phyloP scores from a whole-genome alignment of 1,140 invertebrate species.

The Sipha flava region DNA sequence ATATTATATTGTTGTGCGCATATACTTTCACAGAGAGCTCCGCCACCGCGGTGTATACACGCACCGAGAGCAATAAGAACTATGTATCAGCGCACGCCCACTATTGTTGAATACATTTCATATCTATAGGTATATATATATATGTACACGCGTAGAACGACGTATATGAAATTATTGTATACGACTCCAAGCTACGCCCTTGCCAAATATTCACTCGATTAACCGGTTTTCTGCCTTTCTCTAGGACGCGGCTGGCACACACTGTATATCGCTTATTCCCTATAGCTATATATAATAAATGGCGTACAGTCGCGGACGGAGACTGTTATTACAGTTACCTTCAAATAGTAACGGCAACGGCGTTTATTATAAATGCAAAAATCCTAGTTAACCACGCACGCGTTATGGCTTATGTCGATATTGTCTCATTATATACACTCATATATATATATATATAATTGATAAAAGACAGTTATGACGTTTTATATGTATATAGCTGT shows the following conservation, averaged over 20 bases:
- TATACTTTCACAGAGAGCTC: neutral
- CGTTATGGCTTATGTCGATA: neutral
- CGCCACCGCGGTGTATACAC: neutral
- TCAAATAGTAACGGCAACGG: neutral
- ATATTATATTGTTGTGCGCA: neutral
- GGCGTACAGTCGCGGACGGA: neutral
- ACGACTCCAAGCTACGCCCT: conserved; percentile 10
- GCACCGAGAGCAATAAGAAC: neutral
- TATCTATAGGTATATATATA: neutral
- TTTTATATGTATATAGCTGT: too few species aligned
- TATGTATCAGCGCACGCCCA: conserved; percentile 4
- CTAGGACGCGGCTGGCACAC: neutral
- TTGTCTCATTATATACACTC: too few species aligned
- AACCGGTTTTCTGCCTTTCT: conserved; percentile 18
- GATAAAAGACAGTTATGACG: too few species aligned
- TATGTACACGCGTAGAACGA: too few species aligned
- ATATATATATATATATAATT: too few species aligned
- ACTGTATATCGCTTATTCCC: too few species aligned
- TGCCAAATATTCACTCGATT: conserved; percentile 23
- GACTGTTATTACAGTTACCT: conserved; percentile 4
- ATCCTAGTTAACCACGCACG: neutral
- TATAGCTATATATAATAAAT: too few species aligned
- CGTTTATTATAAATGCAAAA: neutral
- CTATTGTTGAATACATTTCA: neutral
- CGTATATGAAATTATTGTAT: neutral